These are phyloP conservation scores for Drosophila limbata DNA, from an alignment of 2,888 invertebrate species.

Conservation along the genomic window DNA sequence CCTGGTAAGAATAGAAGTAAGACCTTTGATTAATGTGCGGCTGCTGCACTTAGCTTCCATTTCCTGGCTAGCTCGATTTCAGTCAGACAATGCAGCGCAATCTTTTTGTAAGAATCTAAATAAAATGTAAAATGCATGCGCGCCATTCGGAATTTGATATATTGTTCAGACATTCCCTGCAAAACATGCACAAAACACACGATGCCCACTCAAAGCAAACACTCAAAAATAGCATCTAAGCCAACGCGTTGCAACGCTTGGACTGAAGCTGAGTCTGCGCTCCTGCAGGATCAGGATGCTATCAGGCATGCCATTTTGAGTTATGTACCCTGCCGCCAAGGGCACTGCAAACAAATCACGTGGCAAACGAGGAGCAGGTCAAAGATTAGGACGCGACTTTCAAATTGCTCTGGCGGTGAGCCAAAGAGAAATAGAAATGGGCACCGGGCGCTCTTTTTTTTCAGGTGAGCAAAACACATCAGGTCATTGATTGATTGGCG, in stretches of 20 bases:
- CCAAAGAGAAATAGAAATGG: slow-evolving; percentile 22
- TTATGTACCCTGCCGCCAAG: slow-evolving; percentile 53
- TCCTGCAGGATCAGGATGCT: slow-evolving; percentile 41
- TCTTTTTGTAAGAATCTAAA: slow-evolving; percentile 68
- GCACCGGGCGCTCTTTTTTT: not conserved
- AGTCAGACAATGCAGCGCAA: slow-evolving; percentile 59
- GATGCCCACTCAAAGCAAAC: slow-evolving; percentile 31
- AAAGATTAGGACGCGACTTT: slow-evolving; percentile 69
- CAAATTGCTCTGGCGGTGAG: slow-evolving; percentile 56
- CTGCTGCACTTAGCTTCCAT: slow-evolving; percentile 68
- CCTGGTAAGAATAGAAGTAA: slow-evolving; percentile 12
- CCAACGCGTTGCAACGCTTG: slow-evolving; percentile 9
- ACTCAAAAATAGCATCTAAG: slow-evolving; percentile 27
- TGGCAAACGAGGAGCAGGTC: slow-evolving; percentile 44
- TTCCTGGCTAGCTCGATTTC: slow-evolving; percentile 50
- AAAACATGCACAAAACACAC: slow-evolving; percentile 25
- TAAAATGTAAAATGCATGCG: slow-evolving; percentile 66
- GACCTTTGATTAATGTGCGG: slow-evolving; percentile 81
- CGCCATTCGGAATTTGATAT: slow-evolving; percentile 64
- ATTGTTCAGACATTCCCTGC: slow-evolving; percentile 54
- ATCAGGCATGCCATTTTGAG: slow-evolving; percentile 74
- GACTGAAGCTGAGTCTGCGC: slow-evolving; percentile 13
- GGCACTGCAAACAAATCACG: slow-evolving; percentile 69
- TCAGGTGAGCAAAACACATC: slow-evolving; percentile 12
- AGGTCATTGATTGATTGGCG: slow-evolving; percentile 53